Evolutionary conservation across 2,797 vertebrate species (phyloP).

Genomic region (Esox masquinongy): DNA sequence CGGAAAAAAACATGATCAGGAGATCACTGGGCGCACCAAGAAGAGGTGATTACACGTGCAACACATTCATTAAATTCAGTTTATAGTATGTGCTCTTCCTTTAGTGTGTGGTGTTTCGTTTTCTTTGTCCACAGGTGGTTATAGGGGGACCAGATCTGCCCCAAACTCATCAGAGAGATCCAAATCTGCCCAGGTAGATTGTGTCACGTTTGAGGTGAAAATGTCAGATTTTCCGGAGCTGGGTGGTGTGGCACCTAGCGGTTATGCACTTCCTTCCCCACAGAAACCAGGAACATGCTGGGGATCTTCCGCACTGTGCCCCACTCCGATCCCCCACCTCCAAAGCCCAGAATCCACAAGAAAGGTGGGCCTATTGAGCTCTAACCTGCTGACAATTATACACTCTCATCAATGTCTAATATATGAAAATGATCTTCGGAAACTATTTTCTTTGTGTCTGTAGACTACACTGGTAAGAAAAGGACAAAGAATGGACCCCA

Average conservation of each 20-base stretch:
- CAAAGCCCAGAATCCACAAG: constrained; percentile 11
- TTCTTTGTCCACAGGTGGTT: constrained; percentile 42
- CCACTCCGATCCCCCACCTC: no score
- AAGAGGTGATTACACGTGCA: constrained; percentile 47
- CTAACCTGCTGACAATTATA: not conserved
- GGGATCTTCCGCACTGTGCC: constrained; percentile 36
- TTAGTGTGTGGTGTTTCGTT: not conserved
- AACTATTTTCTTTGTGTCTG: not conserved
- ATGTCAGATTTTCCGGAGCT: constrained; percentile 83
- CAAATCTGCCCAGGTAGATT: constrained; percentile 46
- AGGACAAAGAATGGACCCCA: constrained; percentile 31
- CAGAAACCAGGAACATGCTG: constrained; percentile 54
- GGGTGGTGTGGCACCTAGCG: constrained; percentile 41
- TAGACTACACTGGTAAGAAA: constrained; percentile 45
- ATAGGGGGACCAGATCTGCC: constrained; percentile 47
- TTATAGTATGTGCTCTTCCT: not conserved
- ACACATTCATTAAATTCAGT: not conserved
- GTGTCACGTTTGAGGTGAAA: constrained; percentile 75
- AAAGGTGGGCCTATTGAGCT: constrained; percentile 44
- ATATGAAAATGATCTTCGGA: not conserved
- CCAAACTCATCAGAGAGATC: constrained; percentile 40
- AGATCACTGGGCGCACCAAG: constrained; percentile 39
- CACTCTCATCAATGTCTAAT: not conserved
- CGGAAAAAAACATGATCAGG: constrained; percentile 38
- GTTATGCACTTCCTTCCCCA: constrained; percentile 15